These are phyloP conservation scores for Rhadinocentrus ornatus DNA, from an alignment of 2,797 vertebrate genomes.

Conservation along the genomic window DNA sequence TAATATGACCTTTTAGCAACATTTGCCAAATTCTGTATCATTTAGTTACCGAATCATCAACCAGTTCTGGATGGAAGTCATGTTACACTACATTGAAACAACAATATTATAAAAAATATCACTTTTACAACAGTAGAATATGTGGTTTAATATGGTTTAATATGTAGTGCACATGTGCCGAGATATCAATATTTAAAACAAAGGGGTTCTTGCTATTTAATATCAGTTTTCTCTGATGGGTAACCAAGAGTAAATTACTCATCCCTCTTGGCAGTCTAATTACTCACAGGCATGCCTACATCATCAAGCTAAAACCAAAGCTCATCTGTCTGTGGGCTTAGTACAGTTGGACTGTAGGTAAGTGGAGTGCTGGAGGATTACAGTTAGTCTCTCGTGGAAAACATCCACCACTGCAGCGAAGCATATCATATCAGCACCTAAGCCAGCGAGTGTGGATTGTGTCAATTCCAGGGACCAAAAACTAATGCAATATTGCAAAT, in stretches of 20 bases:
- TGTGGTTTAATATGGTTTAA: neutral
- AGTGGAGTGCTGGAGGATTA: slow-evolving; percentile 67
- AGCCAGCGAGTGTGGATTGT: slow-evolving; percentile 43
- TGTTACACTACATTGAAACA: no score
- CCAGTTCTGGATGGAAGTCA: neutral
- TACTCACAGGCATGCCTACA: slow-evolving; percentile 53
- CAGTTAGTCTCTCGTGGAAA: slow-evolving; percentile 57
- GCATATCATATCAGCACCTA: slow-evolving; percentile 63
- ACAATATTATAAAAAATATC: neutral
- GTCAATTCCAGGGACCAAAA: slow-evolving; percentile 54
- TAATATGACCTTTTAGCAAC: neutral
- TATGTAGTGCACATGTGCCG: neutral
- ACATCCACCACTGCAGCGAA: slow-evolving; percentile 52
- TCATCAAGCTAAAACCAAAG: slow-evolving; percentile 61
- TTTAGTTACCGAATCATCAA: neutral
- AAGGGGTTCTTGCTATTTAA: slow-evolving; percentile 31
- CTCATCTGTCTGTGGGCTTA: slow-evolving; percentile 67
- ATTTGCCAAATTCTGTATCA: slow-evolving; percentile 9
- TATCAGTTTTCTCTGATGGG: slow-evolving; percentile 25
- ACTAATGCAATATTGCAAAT: slow-evolving; percentile 33
- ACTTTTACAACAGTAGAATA: neutral
- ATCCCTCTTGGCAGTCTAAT: slow-evolving; percentile 58
- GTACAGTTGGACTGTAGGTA: slow-evolving; percentile 45
- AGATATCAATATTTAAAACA: slow-evolving; percentile 11
- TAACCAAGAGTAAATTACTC: slow-evolving; percentile 47